A percentile compares a stretch with the other conserved stretches of the same genome.
Evolutionary conservation across 2,797 vertebrate genomes (phyloP).

Genomic region (Smutsia gigantea): DNA sequence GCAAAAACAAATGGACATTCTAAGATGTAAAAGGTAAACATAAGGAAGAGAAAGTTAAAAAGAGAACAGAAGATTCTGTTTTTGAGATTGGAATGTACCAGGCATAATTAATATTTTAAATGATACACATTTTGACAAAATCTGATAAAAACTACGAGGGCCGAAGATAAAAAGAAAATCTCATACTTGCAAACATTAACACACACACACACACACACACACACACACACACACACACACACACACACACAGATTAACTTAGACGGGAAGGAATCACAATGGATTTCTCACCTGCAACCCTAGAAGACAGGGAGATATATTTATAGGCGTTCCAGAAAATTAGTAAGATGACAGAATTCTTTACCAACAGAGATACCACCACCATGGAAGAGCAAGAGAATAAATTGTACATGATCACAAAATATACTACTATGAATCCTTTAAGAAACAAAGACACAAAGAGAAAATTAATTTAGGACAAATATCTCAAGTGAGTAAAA

Average conservation of each 20-base stretch:
- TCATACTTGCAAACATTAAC: not conserved
- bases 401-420: not conserved
- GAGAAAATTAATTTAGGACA: constrained; percentile 14
- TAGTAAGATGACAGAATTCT: constrained; percentile 43
- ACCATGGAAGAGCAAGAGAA: not conserved
- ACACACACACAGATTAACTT: not conserved
- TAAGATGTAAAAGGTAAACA: not conserved
- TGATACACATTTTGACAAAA: constrained; percentile 17
- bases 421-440: not conserved
- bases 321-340: not conserved
- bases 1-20: not conserved
- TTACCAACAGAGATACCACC: not conserved
- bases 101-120: not conserved
- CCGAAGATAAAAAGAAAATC: not conserved
- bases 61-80: not conserved
- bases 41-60: not conserved
- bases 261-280: not conserved
- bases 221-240: not conserved
- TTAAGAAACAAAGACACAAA: constrained; percentile 39
- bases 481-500: not conserved
- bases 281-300: not conserved
- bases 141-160: not conserved
- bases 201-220: not conserved
- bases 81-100: not conserved
- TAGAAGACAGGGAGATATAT: not conserved